Conservation (phyloP, 1,140 invertebrate species). For the Coenobita brevimanus region DNA sequence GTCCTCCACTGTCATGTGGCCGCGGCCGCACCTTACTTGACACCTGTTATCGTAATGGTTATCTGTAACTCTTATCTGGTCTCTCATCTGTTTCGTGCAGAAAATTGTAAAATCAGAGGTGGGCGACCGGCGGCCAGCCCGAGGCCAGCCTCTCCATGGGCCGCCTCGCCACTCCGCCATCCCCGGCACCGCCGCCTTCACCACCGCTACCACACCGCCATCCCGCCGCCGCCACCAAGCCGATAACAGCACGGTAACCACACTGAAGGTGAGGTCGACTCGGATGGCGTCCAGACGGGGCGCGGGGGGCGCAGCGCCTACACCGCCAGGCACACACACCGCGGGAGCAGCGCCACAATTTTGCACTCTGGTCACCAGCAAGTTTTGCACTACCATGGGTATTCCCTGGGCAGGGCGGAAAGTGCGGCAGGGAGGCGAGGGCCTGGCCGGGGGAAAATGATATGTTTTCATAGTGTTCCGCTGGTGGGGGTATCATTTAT, state of each 20-base stretch:
- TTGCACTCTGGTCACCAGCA: slow-evolving; percentile 47
- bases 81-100: slow-evolving; percentile 65
- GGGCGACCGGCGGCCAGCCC: slow-evolving; percentile 38
- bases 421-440: slow-evolving; percentile 49
- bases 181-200: background rate
- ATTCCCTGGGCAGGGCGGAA: slow-evolving; percentile 48
- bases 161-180: slow-evolving; percentile 25
- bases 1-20: slow-evolving; percentile 31
- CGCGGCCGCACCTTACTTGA: slow-evolving; percentile 46
- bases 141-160: background rate
- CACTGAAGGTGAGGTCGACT: background rate
- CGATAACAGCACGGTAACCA: slow-evolving; percentile 41
- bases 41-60: slow-evolving; percentile 61
- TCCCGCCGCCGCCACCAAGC: background rate
- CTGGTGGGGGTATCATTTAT: slow-evolving; percentile 61
- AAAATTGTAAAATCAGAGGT: slow-evolving; percentile 66
- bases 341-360: slow-evolving; percentile 48
- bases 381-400: slow-evolving; percentile 49
- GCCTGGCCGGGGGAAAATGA: slow-evolving; percentile 56
- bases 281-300: background rate
- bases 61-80: slow-evolving; percentile 57
- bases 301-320: background rate
- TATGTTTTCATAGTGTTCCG: slow-evolving; percentile 63
- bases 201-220: slow-evolving; percentile 1
- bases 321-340: slow-evolving; percentile 26